Evolutionary conservation across 1,140 invertebrate genomes (phyloP).

Genomic region (Macrotrachela quadricornifera): DNA sequence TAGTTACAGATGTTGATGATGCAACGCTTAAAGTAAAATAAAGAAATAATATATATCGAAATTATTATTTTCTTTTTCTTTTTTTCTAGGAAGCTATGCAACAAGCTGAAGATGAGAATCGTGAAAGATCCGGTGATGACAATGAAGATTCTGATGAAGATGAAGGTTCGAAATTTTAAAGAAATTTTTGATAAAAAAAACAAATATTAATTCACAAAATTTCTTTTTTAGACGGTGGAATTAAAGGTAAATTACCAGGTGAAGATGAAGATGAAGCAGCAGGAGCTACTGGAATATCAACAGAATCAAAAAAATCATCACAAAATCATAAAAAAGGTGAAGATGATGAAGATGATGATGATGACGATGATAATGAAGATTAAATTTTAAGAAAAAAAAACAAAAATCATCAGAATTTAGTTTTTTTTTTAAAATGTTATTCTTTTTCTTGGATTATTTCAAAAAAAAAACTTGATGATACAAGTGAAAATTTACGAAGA

Average conservation of each 20-base stretch:
- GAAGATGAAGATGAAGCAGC: constrained; percentile 24
- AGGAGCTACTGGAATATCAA: constrained; percentile 4
- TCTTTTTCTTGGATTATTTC: too few relatives aligned
- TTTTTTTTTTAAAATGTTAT: not conserved
- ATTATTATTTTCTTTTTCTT: too few relatives aligned
- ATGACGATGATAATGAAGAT: not conserved
- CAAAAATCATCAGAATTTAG: not conserved
- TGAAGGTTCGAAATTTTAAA: not conserved
- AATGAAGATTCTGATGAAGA: constrained; percentile 18
- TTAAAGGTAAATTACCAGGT: constrained; percentile 16
- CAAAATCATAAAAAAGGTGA: constrained; percentile 10
- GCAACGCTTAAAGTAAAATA: constrained; percentile 24
- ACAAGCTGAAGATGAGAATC: constrained; percentile 70
- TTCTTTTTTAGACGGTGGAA: constrained; percentile 43
- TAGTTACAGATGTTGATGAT: constrained; percentile 91
- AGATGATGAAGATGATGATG: constrained; percentile 2
- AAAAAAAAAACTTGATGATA: too few relatives aligned
- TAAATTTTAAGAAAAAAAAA: not conserved
- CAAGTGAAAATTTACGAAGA: too few relatives aligned
- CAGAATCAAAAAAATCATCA: constrained; percentile 32
- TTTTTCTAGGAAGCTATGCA: constrained; percentile 80
- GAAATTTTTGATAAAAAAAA: not conserved
- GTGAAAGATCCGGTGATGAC: constrained; percentile 54
- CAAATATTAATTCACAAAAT: too few relatives aligned
- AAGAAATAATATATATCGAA: too few relatives aligned